Evolutionary conservation across 2,113 vertebrate species (phyloP).

Genomic region (Bufo gargarizans): DNA sequence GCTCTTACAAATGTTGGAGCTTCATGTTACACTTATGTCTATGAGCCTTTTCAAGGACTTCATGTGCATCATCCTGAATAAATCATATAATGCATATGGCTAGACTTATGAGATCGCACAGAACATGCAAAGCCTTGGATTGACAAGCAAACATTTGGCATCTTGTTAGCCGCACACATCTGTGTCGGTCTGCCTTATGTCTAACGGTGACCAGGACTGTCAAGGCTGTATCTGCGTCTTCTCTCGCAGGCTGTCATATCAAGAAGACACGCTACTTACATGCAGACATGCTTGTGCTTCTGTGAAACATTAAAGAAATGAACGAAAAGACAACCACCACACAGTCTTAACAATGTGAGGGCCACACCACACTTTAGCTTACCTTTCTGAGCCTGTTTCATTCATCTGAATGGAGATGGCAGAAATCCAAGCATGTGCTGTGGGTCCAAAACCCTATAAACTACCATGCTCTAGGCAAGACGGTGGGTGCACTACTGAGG

Average conservation of each 20-base stretch:
- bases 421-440: background rate
- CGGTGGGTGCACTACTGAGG: too few relatives aligned
- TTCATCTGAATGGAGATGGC: background rate
- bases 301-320: background rate
- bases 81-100: background rate
- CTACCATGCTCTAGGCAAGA: background rate
- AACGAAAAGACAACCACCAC: too few relatives aligned
- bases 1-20: too few relatives aligned
- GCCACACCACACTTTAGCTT: background rate
- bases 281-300: background rate
- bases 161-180: background rate
- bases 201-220: background rate
- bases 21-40: background rate
- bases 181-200: slow-evolving; percentile 7
- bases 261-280: background rate
- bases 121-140: background rate
- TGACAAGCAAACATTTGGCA: background rate
- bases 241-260: background rate
- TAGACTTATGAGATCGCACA: background rate
- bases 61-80: background rate
- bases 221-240: background rate
- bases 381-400: background rate
- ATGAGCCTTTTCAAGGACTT: too few relatives aligned
- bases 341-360: too few relatives aligned
- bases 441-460: background rate